phyloP scores from a whole-genome alignment of 1,140 invertebrate species.

The Bombyx mandarina region DNA sequence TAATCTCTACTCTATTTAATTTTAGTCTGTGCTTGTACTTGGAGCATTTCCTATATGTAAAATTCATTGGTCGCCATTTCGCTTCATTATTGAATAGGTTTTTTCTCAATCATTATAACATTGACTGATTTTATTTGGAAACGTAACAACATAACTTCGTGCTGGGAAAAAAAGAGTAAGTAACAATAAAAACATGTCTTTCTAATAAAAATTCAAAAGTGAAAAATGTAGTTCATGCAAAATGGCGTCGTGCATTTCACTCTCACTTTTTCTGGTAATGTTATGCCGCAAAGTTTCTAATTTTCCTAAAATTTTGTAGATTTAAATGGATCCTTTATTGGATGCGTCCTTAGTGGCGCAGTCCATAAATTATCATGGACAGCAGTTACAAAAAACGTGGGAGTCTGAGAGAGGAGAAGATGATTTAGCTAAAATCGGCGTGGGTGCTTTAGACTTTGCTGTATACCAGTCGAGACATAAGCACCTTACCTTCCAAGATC shows the following conservation, averaged over 20 bases:
- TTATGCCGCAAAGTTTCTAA: background rate
- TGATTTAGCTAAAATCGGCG: constrained; percentile 77
- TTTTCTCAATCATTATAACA: no score
- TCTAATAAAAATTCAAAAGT: constrained; percentile 13
- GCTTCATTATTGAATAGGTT: no score
- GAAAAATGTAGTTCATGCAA: constrained; percentile 3
- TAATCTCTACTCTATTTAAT: no score
- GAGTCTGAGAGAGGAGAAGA: constrained; percentile 83
- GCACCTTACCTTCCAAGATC: constrained; percentile 82
- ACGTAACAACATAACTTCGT: no score
- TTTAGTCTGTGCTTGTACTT: no score
- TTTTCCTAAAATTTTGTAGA: constrained; percentile 7
- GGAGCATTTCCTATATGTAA: no score
- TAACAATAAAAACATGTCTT: constrained; percentile 15
- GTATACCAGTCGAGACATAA: constrained; percentile 85
- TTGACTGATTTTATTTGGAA: no score
- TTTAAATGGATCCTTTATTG: constrained; percentile 67
- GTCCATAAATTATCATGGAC: constrained; percentile 86
- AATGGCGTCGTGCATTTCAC: constrained; percentile 9
- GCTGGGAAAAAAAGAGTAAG: no score
- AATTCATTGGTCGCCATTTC: no score
- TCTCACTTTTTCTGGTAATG: constrained; percentile 9
- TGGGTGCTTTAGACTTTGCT: constrained; percentile 79
- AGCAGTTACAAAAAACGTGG: constrained; percentile 88
- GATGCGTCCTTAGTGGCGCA: constrained; percentile 79